Conservation (phyloP, 92 coral and sea anemone genomes). For the Zoanthus sansibaricus region DNA sequence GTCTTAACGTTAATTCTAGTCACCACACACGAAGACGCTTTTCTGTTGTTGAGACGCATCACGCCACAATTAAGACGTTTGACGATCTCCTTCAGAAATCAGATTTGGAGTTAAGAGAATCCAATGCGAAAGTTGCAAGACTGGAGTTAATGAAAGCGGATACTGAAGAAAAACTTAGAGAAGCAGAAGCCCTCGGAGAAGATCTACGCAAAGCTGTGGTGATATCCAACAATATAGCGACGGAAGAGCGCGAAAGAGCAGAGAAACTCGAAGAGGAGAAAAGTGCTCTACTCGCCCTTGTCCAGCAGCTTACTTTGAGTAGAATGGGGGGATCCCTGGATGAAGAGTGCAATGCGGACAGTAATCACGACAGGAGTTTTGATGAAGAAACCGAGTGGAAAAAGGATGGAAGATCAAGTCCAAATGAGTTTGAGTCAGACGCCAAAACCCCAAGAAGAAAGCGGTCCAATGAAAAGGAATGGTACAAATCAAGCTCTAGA, state of each 20-base stretch:
- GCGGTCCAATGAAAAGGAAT: background rate
- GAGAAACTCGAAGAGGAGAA: constrained; percentile 62
- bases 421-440: background rate
- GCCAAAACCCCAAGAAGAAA: background rate
- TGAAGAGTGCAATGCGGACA: background rate
- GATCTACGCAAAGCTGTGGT: constrained; percentile 86
- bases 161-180: constrained; percentile 80
- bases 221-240: constrained; percentile 82
- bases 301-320: constrained; percentile 21
- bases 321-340: constrained; percentile 12
- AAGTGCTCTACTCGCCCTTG: constrained; percentile 36
- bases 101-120: constrained; percentile 80
- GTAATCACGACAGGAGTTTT: too few species aligned
- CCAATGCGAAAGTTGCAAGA: constrained; percentile 81
- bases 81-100: constrained; percentile 84
- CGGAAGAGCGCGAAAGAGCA: constrained; percentile 79
- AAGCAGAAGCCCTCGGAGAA: constrained; percentile 69
- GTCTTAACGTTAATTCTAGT: constrained; percentile 56
- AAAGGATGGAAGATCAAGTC: background rate
- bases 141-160: constrained; percentile 79
- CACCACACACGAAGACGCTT: constrained; percentile 63
- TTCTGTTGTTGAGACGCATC: constrained; percentile 60
- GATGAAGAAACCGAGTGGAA: background rate
- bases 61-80: constrained; percentile 78
- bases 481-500: constrained; percentile 17